Evolutionary conservation across 2,888 invertebrate species (phyloP).

Genomic region (Drosophila acutilabella): DNA sequence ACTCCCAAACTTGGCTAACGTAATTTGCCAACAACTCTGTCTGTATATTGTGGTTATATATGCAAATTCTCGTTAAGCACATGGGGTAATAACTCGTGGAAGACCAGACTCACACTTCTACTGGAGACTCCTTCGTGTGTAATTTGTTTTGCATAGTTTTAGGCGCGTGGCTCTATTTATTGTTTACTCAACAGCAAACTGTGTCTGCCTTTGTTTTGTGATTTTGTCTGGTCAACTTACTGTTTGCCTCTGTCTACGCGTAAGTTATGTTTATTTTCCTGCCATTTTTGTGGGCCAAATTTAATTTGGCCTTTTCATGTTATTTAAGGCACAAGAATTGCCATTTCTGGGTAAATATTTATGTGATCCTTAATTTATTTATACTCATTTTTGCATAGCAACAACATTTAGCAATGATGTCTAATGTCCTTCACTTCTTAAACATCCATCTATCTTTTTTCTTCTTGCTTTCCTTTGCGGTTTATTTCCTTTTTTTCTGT

Average conservation of each 20-base stretch:
- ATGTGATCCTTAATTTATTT: conserved; percentile 60
- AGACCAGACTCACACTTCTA: conserved; percentile 20
- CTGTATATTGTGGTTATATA: conserved; percentile 63
- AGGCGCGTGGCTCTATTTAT: conserved; percentile 75
- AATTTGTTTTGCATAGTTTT: conserved; percentile 76
- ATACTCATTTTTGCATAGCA: conserved; percentile 27
- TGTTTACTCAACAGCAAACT: conserved; percentile 55
- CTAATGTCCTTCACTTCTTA: conserved; percentile 43
- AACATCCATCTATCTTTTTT: conserved; percentile 14
- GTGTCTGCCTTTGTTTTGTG: conserved; percentile 52
- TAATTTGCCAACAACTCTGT: conserved; percentile 32
- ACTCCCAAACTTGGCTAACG: conserved; percentile 37
- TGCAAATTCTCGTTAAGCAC: conserved; percentile 60
- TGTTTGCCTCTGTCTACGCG: conserved; percentile 20
- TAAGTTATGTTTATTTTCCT: conserved; percentile 46
- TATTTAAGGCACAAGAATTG: conserved; percentile 44
- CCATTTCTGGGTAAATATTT: conserved; percentile 38
- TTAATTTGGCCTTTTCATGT: conserved; percentile 53
- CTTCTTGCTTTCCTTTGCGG: conserved; percentile 10
- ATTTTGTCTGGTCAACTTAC: conserved; percentile 58
- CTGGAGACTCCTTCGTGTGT: conserved; percentile 24
- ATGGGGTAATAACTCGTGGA: conserved; percentile 28
- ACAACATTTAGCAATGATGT: conserved; percentile 43
- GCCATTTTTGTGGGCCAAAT: conserved; percentile 49
- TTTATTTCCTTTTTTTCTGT: conserved; percentile 22